Base-by-base conservation (phyloP, 2,888 invertebrate genomes). In the Acanthosoma haemorrhoidale region DNA sequence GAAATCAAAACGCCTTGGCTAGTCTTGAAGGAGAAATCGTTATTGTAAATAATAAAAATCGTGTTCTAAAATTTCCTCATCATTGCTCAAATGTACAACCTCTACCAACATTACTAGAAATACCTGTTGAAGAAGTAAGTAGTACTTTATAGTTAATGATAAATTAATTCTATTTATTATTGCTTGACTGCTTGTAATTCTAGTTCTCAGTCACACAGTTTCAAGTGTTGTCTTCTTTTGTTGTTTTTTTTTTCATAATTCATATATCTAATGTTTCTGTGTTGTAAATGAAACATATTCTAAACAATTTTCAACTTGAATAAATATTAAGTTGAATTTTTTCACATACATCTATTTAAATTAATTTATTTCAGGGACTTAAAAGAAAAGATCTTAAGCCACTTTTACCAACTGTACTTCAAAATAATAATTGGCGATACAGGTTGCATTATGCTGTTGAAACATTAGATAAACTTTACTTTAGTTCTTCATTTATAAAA, bases 21-120 rank as follows among this genome's bases (percentile, higher is more conserved):
- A 83, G 81, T 31, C 82, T 84, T 67, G 85, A 86, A 60, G 84
- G 83, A 68, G 84, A 80, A 75, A 79, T 89, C 9, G 84, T 89
- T 25, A 83, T 88, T 79, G 84, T 89, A 78, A 88, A 88, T 78
- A 88, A 88, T 8, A 87, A 88, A 0, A 88, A 86, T 78, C 83
- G 90, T n/a, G 84, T 89, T 3, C 85, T 90, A 51, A 87, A 88
- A 79, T 83, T 89, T 67, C 88, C 88, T 38, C 80, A 81, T 70
- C 77, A 79, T 82, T 71, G 81, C 81, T 11, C 77, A 78, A 3
- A 79, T 80, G 15, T 77, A 78, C 29, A 80, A 81, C 70, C 80
- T 79, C 41, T 82, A 79, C 76, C 79, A 78, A 70, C 79, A 77
- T 68, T 79, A 78, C 74, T 78, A 25, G 51, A 58, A 18, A 69